Percentiles rank a stretch among this genome's conserved stretches.
phyloP scores from a whole-genome alignment of 2,113 vertebrate species.

The Cavia porcellus region DNA sequence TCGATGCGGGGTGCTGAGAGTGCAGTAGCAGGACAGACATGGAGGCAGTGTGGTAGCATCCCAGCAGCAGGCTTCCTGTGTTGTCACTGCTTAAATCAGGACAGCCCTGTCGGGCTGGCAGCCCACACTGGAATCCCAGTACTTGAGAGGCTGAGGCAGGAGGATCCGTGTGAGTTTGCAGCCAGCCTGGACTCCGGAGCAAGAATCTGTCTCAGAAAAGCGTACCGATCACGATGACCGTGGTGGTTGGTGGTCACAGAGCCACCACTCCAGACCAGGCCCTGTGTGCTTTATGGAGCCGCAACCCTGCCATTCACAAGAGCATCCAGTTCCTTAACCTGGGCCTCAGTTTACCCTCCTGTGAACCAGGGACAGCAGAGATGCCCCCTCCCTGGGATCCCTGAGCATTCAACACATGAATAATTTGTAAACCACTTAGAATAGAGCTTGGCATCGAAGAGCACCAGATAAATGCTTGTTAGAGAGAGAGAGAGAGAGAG shows the following conservation, averaged over 20 bases:
- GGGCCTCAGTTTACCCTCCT: slow-evolving; percentile 58
- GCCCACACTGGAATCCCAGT: not conserved
- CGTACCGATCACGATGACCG: not conserved
- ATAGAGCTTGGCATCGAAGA: slow-evolving; percentile 54
- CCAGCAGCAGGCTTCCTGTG: not conserved
- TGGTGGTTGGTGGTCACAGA: not conserved
- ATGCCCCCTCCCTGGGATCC: not conserved
- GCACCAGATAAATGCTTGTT: slow-evolving; percentile 62
- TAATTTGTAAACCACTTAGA: slow-evolving; percentile 75
- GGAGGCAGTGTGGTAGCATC: not conserved
- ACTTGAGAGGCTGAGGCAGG: not conserved
- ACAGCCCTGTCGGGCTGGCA: not conserved
- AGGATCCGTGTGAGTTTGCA: not conserved
- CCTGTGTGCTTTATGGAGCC: not conserved
- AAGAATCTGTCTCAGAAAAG: not conserved
- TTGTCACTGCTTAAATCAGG: not conserved
- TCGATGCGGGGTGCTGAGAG: not conserved
- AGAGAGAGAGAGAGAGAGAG: not conserved
- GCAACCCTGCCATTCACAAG: not conserved
- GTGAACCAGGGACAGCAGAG: not conserved
- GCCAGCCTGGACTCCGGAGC: not conserved
- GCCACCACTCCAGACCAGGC: fast-evolving
- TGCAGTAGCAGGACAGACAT: not conserved
- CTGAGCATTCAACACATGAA: slow-evolving; percentile 60
- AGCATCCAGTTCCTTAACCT: not conserved